Evolutionary conservation across 92 coral and sea anemone genomes (phyloP).

Genomic region (Heliopora coerulea): DNA sequence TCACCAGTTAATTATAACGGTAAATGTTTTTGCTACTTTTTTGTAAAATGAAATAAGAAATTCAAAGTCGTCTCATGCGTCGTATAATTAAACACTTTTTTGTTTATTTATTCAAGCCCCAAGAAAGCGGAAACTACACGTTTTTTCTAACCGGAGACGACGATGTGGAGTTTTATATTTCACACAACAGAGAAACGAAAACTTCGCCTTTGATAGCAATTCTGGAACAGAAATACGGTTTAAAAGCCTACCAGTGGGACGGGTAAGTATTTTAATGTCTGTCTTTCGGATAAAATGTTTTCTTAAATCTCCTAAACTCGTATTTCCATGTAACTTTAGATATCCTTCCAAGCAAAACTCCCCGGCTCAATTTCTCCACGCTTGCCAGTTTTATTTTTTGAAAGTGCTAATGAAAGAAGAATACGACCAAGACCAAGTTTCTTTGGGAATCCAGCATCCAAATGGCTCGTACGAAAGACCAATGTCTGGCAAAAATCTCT

Average conservation of each 20-base stretch:
- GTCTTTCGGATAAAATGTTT: neutral
- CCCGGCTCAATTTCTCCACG: neutral
- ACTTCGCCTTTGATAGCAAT: too few species aligned
- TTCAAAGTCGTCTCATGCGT: too few species aligned
- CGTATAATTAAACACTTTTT: neutral
- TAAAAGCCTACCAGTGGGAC: too few species aligned
- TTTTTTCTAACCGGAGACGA: too few species aligned
- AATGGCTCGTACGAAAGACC: slow-evolving; percentile 28
- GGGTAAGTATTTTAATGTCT: neutral
- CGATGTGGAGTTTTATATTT: too few species aligned
- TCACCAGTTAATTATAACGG: too few species aligned
- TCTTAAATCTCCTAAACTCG: neutral
- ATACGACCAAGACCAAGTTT: slow-evolving; percentile 5
- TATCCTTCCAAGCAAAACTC: neutral
- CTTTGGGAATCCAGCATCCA: slow-evolving; percentile 18
- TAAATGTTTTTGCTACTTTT: too few species aligned
- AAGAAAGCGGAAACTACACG: too few species aligned
- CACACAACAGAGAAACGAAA: too few species aligned
- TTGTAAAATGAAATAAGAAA: too few species aligned
- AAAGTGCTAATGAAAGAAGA: neutral
- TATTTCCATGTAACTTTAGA: neutral
- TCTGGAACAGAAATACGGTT: too few species aligned
- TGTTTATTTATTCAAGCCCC: neutral
- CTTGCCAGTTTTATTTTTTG: slow-evolving; percentile 18
- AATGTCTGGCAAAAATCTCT: slow-evolving; percentile 9